These are phyloP conservation scores for Pollachius pollachius DNA, from an alignment of 2,113 vertebrate species.

Conservation along the genomic window DNA sequence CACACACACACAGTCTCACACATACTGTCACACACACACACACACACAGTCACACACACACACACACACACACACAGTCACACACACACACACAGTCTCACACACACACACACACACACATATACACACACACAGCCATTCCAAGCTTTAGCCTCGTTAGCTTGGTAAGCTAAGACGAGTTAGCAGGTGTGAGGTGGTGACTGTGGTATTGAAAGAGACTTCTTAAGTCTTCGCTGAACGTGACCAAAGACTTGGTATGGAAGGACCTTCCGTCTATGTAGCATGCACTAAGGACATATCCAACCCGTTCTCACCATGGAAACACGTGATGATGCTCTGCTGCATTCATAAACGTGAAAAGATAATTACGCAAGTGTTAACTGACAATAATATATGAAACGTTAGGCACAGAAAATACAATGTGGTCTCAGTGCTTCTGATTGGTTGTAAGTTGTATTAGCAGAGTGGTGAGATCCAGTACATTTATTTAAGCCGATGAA, in stretches of 20 bases:
- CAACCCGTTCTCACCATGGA: slow-evolving; percentile 3
- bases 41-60: too few species aligned
- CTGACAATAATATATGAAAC: too few species aligned
- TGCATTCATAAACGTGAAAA: background rate
- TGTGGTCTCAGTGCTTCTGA: background rate
- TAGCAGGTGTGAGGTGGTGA: background rate
- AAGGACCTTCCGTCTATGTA: slow-evolving; percentile 17
- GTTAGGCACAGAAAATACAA: too few species aligned
- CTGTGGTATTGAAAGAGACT: slow-evolving; percentile 42
- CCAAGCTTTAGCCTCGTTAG: background rate
- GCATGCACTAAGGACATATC: slow-evolving; percentile 16
- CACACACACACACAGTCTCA: slow-evolving; percentile 1
- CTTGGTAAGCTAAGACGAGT: background rate
- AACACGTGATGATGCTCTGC: background rate
- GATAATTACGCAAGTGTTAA: background rate
- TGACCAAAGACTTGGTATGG: slow-evolving; percentile 69
- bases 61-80: background rate
- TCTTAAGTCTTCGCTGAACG: slow-evolving; percentile 44
- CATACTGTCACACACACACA: background rate
- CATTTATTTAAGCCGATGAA: too few species aligned
- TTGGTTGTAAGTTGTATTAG: too few species aligned
- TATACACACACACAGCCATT: background rate
- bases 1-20: background rate
- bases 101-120: background rate
- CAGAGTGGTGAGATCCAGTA: background rate